These are phyloP conservation scores for Drosophila barbarae DNA, from an alignment of 2,888 invertebrate genomes.

Conservation along the genomic window DNA sequence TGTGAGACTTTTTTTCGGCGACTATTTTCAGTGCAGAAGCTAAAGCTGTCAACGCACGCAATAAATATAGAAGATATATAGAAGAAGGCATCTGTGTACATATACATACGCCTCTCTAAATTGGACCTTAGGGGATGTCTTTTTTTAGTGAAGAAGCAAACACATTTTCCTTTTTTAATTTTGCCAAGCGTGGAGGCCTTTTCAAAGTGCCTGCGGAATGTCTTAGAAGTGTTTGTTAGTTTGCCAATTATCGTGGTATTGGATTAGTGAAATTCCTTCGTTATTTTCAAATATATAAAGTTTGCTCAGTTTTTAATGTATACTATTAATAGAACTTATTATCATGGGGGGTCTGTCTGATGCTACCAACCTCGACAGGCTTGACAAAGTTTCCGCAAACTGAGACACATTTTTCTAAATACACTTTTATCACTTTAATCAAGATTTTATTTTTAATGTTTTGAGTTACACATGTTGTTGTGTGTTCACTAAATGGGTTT, in stretches of 20 bases:
- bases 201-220: constrained; percentile 22
- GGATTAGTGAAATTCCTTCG: background rate
- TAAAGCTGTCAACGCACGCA: constrained; percentile 41
- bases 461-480: constrained; percentile 21
- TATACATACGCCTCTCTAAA: background rate
- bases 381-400: constrained; percentile 60
- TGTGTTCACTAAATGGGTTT: background rate
- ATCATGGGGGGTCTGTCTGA: background rate
- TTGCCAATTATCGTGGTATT: constrained; percentile 14
- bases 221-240: constrained; percentile 24
- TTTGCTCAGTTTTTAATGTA: constrained; percentile 8
- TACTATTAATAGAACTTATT: background rate
- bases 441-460: constrained; percentile 9
- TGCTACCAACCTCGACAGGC: constrained; percentile 62
- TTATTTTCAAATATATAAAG: constrained; percentile 14
- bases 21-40: constrained; percentile 23
- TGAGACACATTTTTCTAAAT: constrained; percentile 55
- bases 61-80: constrained; percentile 39
- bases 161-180: background rate
- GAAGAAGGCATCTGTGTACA: background rate
- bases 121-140: constrained; percentile 18
- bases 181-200: constrained; percentile 6
- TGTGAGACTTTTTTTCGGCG: constrained; percentile 9
- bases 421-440: constrained; percentile 10
- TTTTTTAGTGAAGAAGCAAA: constrained; percentile 7